A percentile compares a stretch with the other conserved stretches of the same genome.
Conservation (phyloP, 2,113 vertebrate species). For the Gallinago undulata region DNA sequence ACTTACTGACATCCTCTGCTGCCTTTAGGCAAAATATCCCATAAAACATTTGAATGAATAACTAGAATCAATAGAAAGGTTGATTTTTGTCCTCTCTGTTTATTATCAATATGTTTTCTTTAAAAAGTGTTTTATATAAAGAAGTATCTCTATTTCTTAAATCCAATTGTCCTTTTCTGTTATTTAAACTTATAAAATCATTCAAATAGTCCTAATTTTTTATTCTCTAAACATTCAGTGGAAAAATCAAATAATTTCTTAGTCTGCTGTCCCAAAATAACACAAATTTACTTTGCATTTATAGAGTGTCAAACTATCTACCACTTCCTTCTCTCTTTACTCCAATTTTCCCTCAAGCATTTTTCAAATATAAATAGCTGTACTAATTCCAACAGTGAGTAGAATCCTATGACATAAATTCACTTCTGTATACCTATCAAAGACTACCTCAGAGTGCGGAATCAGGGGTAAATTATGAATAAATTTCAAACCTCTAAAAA, state of each 20-base stretch:
- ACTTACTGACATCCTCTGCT: background rate
- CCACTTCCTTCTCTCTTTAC: background rate
- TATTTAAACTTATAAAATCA: background rate
- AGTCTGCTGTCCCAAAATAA: background rate
- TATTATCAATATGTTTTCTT: background rate
- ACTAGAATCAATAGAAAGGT: background rate
- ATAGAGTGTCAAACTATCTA: background rate
- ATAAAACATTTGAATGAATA: background rate
- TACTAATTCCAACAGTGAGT: background rate
- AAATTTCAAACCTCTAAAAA: background rate
- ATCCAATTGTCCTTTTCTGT: background rate
- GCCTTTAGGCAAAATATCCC: background rate
- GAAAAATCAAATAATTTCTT: background rate
- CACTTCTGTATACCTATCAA: background rate
- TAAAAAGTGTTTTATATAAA: background rate
- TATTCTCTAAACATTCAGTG: background rate
- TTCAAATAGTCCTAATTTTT: background rate
- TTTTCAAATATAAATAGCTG: background rate
- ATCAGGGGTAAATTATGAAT: background rate
- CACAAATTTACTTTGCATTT: background rate
- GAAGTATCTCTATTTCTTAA: background rate
- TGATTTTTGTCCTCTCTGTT: background rate
- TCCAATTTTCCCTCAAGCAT: background rate
- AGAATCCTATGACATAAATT: background rate
- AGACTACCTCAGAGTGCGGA: background rate